Conservation (phyloP, 2,797 vertebrate genomes). For the Carcharodon carcharias region DNA sequence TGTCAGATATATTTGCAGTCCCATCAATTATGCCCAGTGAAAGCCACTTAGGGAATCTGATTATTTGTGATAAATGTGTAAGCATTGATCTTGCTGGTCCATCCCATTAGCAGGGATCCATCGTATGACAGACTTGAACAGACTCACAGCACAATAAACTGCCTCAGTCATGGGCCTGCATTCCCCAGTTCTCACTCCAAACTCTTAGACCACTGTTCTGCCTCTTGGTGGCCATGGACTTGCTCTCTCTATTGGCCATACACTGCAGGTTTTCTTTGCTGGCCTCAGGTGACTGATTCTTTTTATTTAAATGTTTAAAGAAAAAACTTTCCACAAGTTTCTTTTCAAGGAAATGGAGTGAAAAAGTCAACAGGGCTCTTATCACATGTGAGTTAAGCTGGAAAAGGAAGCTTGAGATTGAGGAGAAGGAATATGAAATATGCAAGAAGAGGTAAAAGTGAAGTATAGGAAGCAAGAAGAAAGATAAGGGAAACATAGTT, state of each 20-base stretch:
- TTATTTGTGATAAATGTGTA: constrained; percentile 2
- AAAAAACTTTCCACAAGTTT: neutral
- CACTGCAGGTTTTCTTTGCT: neutral
- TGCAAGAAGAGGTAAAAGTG: neutral
- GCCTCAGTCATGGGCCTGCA: neutral
- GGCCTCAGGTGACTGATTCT: neutral
- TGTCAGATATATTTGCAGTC: neutral
- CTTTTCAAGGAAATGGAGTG: neutral
- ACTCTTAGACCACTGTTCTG: neutral
- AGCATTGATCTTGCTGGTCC: neutral
- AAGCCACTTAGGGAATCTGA: neutral
- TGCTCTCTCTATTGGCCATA: neutral
- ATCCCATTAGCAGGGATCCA: neutral
- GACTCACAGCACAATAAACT: neutral
- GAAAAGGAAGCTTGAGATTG: neutral
- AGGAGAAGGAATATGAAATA: neutral
- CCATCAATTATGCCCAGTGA: neutral
- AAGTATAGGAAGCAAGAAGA: neutral
- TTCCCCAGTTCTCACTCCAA: neutral
- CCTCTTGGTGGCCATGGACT: neutral
- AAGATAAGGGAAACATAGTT: neutral
- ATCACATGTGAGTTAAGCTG: neutral
- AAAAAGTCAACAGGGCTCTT: neutral
- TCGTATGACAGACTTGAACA: neutral
- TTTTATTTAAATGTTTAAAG: neutral